Percentiles rank a stretch among this genome's conserved stretches.
Evolutionary conservation across 2,113 vertebrate species (phyloP).

Genomic region (Albula glossodonta): DNA sequence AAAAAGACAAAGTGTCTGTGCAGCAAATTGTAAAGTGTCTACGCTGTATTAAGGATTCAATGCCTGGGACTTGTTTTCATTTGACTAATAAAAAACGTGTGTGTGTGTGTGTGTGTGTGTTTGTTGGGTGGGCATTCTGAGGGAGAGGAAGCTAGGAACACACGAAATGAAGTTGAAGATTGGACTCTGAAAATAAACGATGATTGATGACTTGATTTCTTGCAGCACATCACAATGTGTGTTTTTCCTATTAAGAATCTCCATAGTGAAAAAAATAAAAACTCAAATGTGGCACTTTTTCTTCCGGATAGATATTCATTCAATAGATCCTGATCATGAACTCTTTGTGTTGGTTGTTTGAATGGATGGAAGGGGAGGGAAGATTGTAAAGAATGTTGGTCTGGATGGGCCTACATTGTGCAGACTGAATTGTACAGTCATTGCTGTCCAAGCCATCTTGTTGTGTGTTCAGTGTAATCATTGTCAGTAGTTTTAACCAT

Average conservation of each 20-base stretch:
- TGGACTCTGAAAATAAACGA: conserved; percentile 22
- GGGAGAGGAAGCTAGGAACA: background rate
- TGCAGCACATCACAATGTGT: conserved; percentile 19
- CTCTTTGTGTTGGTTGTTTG: background rate
- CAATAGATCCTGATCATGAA: conserved; percentile 3
- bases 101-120: background rate
- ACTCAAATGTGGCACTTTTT: conserved; percentile 13
- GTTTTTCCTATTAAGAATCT: conserved; percentile 22
- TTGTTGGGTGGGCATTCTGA: background rate
- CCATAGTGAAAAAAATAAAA: conserved; percentile 18
- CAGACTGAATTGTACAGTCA: background rate
- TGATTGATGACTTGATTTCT: conserved; percentile 24
- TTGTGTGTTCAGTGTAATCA: background rate
- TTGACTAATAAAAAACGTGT: background rate
- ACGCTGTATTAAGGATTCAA: background rate
- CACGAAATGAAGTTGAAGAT: conserved; percentile 22
- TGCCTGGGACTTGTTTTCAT: background rate
- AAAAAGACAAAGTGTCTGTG: background rate
- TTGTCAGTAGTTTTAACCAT: no score
- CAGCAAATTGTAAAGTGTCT: background rate
- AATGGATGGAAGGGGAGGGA: background rate
- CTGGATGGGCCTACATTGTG: background rate
- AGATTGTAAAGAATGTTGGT: background rate
- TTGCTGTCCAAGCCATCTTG: background rate
- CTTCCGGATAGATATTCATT: background rate